Conservation (phyloP, 2,888 invertebrate species). For the Tuta absoluta region DNA sequence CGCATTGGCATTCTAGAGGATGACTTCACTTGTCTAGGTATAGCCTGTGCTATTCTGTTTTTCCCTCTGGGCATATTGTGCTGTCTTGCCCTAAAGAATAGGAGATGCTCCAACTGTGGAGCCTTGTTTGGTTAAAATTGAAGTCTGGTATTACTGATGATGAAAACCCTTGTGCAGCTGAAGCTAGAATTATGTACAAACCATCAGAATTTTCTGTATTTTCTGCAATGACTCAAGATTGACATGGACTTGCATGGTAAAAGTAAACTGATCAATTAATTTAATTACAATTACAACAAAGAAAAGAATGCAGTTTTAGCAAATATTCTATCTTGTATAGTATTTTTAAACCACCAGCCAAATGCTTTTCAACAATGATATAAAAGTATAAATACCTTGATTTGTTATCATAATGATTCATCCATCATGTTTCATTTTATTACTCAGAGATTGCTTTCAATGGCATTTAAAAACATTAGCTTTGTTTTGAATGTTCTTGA, state of each 20-base stretch:
- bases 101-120: conserved; percentile 93
- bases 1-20: conserved; percentile 93
- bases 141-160: background rate
- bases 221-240: background rate
- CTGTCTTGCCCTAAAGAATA: conserved; percentile 91
- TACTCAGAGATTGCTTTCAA: background rate
- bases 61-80: conserved; percentile 94
- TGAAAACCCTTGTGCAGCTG: background rate
- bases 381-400: background rate
- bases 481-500: background rate
- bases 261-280: background rate
- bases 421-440: too few relatives aligned
- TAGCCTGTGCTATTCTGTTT: conserved; percentile 91
- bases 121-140: conserved; percentile 85
- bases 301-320: background rate
- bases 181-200: background rate
- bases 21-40: conserved; percentile 91
- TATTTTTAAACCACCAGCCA: background rate
- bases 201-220: background rate
- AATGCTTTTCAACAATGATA: background rate
- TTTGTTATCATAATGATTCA: conserved; percentile 9
- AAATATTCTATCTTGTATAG: background rate
- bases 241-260: background rate
- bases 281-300: background rate
- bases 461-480: background rate